phyloP scores from a whole-genome alignment of 2,113 vertebrate genomes.

The Chamaetylas fuelleborni region DNA sequence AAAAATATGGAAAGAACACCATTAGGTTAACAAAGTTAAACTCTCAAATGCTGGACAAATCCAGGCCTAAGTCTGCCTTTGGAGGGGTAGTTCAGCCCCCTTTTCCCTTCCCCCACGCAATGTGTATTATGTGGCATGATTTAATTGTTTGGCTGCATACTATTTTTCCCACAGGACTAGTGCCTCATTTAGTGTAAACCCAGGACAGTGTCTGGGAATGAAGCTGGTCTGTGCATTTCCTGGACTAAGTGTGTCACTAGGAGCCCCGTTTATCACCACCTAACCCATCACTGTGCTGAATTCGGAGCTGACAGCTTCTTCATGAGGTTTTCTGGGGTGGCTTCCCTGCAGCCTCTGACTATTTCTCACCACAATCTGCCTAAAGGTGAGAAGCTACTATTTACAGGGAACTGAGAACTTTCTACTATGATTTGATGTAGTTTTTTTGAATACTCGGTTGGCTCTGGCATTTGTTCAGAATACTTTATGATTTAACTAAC shows the following conservation, averaged over 20 bases:
- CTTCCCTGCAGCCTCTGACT: not conserved
- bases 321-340: not conserved
- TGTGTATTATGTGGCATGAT: slow-evolving; percentile 10
- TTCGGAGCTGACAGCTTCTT: not conserved
- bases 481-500: not conserved
- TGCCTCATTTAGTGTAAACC: not conserved
- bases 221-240: not conserved
- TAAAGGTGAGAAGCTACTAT: not conserved
- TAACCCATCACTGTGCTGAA: not conserved
- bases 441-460: not conserved
- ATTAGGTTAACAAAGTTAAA: not conserved
- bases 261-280: not conserved
- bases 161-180: slow-evolving; percentile 20
- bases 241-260: not conserved
- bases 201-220: slow-evolving; percentile 9
- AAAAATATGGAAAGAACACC: not conserved
- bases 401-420: not conserved
- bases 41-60: not conserved
- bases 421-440: not conserved
- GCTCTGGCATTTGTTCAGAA: not conserved
- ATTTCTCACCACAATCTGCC: not conserved
- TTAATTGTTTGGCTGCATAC: slow-evolving; percentile 17
- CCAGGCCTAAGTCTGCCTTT: not conserved
- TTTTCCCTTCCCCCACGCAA: not conserved
- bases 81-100: not conserved